Conservation (phyloP, 2,888 invertebrate species). For the Mesoligia furuncula region DNA sequence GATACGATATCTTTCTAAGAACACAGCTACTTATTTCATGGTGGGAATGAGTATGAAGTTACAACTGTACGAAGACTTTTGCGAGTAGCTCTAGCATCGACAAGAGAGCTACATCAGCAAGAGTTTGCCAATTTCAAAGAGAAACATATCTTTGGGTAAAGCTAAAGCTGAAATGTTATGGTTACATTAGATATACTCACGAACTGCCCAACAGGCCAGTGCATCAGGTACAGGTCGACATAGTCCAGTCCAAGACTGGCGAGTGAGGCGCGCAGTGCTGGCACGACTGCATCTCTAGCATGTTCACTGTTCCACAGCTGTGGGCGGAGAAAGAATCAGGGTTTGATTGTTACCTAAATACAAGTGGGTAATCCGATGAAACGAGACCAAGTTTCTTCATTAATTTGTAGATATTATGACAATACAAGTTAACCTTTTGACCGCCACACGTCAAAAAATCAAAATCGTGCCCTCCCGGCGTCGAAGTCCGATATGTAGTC, state of each 20-base stretch:
- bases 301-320: slow-evolving; percentile 83
- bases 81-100: not conserved
- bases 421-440: too few species aligned
- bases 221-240: slow-evolving; percentile 92
- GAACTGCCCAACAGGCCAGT: slow-evolving; percentile 93
- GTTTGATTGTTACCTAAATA: not conserved
- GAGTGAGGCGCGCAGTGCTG: slow-evolving; percentile 89
- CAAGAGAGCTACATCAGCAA: too few species aligned
- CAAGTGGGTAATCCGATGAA: not conserved
- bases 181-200: slow-evolving; percentile 67
- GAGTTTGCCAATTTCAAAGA: too few species aligned
- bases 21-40: too few species aligned
- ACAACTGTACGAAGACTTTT: not conserved
- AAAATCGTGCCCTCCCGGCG: too few species aligned
- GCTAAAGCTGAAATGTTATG: not conserved
- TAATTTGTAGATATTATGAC: too few species aligned
- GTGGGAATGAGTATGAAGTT: not conserved
- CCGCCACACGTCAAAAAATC: too few species aligned
- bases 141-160: too few species aligned
- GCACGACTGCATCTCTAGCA: slow-evolving; percentile 88
- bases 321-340: slow-evolving; percentile 1
- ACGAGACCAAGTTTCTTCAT: too few species aligned
- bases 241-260: slow-evolving; percentile 74
- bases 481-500: too few species aligned
- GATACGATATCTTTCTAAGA: too few species aligned